A percentile compares a stretch with the other conserved stretches of the same genome.
Evolutionary conservation across 2,888 invertebrate genomes (phyloP).

Genomic region (Sarcophaga rosellei): DNA sequence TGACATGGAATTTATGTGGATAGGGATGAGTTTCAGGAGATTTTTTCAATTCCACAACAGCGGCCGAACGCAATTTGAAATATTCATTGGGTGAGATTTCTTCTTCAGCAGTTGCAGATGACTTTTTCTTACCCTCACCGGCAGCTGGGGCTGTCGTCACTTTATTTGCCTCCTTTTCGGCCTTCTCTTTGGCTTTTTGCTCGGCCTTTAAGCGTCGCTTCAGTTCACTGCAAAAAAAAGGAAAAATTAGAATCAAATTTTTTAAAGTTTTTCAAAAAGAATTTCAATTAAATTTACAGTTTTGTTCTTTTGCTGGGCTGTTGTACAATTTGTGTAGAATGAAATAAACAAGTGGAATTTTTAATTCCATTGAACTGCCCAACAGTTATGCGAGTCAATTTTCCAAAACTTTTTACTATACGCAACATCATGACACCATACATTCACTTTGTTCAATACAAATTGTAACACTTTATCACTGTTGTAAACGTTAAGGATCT

Average conservation of each 20-base stretch:
- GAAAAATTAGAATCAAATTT: background rate
- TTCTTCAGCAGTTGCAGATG: slow-evolving; percentile 84
- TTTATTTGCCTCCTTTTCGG: slow-evolving; percentile 86
- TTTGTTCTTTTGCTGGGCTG: slow-evolving; percentile 77
- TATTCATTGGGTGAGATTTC: slow-evolving; percentile 98
- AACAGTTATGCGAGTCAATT: slow-evolving; percentile 15
- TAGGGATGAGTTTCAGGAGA: slow-evolving; percentile 90
- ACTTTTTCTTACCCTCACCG: slow-evolving; percentile 76
- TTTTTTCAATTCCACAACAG: slow-evolving; percentile 91
- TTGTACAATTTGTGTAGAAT: slow-evolving; percentile 21
- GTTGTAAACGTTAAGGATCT: too few relatives aligned
- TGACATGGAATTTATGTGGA: slow-evolving; percentile 98
- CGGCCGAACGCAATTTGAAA: slow-evolving; percentile 91
- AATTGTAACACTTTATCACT: too few relatives aligned
- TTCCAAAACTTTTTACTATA: slow-evolving; percentile 24
- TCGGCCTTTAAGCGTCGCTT: slow-evolving; percentile 96
- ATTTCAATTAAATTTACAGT: slow-evolving; percentile 71
- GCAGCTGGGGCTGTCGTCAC: slow-evolving; percentile 80
- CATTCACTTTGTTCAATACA: background rate
- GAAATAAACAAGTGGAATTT: slow-evolving; percentile 34
- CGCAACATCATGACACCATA: slow-evolving; percentile 23
- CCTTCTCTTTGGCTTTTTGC: slow-evolving; percentile 95
- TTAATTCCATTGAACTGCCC: slow-evolving; percentile 10
- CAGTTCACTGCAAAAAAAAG: slow-evolving; percentile 88
- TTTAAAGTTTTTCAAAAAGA: background rate